phyloP scores from a whole-genome alignment of 2,113 vertebrate genomes.

The Mystacornis crossleyi region DNA sequence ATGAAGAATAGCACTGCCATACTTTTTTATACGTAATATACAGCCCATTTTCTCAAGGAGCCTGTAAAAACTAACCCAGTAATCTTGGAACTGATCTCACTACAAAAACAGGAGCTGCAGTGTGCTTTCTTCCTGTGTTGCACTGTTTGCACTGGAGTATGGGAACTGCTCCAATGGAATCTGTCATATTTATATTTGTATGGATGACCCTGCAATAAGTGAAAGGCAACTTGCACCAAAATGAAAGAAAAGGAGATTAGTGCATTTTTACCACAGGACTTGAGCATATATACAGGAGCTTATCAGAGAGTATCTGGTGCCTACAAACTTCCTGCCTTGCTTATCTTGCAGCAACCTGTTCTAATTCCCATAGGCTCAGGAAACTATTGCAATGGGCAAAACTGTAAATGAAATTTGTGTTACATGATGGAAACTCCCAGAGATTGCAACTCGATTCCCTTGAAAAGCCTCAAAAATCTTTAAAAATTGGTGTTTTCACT shows the following conservation, averaged over 20 bases:
- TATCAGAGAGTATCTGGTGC: neutral
- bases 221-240: neutral
- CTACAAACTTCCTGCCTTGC: neutral
- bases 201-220: neutral
- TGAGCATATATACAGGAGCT: neutral
- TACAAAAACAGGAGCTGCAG: neutral
- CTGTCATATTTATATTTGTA: neutral
- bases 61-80: neutral
- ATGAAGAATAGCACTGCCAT: neutral
- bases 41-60: neutral
- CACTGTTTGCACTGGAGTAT: neutral
- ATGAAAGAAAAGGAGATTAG: neutral
- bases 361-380: neutral
- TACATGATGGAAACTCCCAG: neutral
- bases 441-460: neutral
- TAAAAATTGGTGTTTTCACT: neutral
- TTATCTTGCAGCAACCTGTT: neutral
- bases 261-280: neutral
- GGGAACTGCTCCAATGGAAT: accelerated
- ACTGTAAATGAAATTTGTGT: neutral
- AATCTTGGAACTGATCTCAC: neutral
- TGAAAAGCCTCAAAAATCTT: neutral
- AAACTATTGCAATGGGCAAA: neutral
- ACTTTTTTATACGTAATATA: neutral
- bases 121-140: neutral